These are phyloP conservation scores for Cryptocheilus praepositus DNA, from an alignment of 2,888 invertebrate genomes.

Conservation along the genomic window DNA sequence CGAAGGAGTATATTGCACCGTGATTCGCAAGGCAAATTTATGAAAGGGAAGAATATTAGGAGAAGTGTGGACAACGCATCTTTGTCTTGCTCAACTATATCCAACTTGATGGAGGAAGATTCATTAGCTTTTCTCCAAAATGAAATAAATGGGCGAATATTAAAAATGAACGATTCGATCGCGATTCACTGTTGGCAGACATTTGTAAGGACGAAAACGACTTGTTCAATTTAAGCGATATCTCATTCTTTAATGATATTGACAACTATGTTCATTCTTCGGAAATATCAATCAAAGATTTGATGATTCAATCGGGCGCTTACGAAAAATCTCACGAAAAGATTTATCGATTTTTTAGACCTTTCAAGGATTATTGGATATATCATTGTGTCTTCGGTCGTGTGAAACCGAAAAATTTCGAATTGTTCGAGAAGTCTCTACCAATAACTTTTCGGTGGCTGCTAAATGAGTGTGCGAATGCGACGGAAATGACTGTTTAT, in stretches of 20 bases:
- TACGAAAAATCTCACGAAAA: too few relatives aligned
- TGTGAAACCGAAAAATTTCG: conserved; percentile 61
- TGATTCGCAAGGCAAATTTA: conserved; percentile 36
- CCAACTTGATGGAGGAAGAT: too few relatives aligned
- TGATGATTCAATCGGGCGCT: too few relatives aligned
- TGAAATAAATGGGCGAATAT: too few relatives aligned
- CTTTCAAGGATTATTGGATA: conserved; percentile 71
- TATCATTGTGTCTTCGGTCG: conserved; percentile 65
- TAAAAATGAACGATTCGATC: too few relatives aligned
- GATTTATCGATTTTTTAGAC: conserved; percentile 51
- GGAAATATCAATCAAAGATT: not conserved
- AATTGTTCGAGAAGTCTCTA: conserved; percentile 63
- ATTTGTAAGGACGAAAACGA: conserved; percentile 15
- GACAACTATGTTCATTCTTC: not conserved
- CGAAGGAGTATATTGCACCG: conserved; percentile 1
- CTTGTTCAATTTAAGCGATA: conserved; percentile 25
- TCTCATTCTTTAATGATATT: conserved; percentile 12
- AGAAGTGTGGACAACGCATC: too few relatives aligned
- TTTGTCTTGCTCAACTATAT: too few relatives aligned
- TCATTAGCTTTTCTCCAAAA: too few relatives aligned
- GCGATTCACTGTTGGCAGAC: too few relatives aligned
- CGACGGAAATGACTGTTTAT: conserved; percentile 64
- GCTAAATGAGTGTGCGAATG: conserved; percentile 68
- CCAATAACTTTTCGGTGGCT: conserved; percentile 72
- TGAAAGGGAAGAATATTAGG: not conserved